These are phyloP conservation scores for Heterotilapia buettikoferi DNA, from an alignment of 2,113 vertebrate genomes.

Conservation along the genomic window DNA sequence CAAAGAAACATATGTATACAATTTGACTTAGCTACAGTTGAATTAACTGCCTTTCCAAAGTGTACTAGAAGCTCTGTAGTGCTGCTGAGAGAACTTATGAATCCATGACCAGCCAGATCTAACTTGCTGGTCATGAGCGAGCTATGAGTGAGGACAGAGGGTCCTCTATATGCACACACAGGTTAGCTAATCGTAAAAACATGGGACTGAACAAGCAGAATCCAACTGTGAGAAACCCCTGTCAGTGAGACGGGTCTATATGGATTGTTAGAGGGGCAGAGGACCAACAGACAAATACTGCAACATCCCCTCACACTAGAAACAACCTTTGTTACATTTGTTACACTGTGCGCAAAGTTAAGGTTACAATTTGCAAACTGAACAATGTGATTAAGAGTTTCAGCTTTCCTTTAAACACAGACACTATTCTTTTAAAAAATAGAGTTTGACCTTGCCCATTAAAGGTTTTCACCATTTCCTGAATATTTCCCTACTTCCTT, in stretches of 20 bases:
- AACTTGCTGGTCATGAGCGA: neutral
- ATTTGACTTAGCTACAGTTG: neutral
- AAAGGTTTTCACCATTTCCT: neutral
- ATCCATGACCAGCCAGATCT: neutral
- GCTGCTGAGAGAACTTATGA: neutral
- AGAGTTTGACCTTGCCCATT: neutral
- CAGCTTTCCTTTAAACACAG: fast-evolving
- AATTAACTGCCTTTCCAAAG: neutral
- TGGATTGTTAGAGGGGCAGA: neutral
- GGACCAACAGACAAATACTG: neutral
- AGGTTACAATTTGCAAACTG: neutral
- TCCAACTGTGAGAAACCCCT: neutral
- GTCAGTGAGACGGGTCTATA: neutral
- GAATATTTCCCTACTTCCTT: neutral
- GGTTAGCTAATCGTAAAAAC: neutral
- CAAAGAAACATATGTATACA: neutral
- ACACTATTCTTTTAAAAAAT: neutral
- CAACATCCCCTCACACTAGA: neutral
- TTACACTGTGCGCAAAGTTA: neutral
- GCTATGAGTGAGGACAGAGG: neutral
- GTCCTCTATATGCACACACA: neutral
- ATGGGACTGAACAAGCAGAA: neutral
- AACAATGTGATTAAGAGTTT: neutral
- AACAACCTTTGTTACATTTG: neutral
- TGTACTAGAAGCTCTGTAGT: fast-evolving